These are phyloP conservation scores for Heliconius erato DNA, from an alignment of 2,888 invertebrate genomes.

Conservation along the genomic window DNA sequence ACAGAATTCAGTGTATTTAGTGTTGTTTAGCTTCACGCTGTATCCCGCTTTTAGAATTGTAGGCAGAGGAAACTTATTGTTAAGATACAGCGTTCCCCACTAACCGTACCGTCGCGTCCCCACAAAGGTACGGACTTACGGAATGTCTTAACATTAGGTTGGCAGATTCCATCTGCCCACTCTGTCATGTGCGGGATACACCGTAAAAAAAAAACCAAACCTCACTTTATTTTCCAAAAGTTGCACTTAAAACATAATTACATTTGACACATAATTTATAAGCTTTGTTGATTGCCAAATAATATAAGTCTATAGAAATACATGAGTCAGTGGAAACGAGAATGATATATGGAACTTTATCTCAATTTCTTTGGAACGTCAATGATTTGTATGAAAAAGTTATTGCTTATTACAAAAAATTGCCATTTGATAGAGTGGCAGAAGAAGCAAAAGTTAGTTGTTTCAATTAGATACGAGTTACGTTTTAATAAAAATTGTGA, in stretches of 20 bases:
- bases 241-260: neutral
- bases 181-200: too few relatives aligned
- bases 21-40: too few relatives aligned
- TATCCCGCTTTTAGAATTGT: too few relatives aligned
- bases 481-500: neutral
- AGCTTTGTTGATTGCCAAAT: conserved; percentile 14
- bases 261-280: neutral
- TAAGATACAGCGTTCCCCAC: too few relatives aligned
- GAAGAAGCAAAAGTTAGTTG: too few relatives aligned
- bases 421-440: neutral
- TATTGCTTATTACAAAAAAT: neutral
- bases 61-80: too few relatives aligned
- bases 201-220: too few relatives aligned
- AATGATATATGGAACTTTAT: conserved; percentile 15
- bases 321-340: conserved; percentile 2
- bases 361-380: conserved; percentile 16
- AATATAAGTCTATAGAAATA: conserved; percentile 17
- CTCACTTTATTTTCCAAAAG: neutral
- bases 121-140: too few relatives aligned
- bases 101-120: too few relatives aligned
- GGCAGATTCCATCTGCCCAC: too few relatives aligned
- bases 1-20: too few relatives aligned
- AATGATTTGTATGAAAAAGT: neutral
- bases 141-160: too few relatives aligned
- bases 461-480: neutral